phyloP scores from a whole-genome alignment of 2,113 vertebrate genomes.

The Mola mola region DNA sequence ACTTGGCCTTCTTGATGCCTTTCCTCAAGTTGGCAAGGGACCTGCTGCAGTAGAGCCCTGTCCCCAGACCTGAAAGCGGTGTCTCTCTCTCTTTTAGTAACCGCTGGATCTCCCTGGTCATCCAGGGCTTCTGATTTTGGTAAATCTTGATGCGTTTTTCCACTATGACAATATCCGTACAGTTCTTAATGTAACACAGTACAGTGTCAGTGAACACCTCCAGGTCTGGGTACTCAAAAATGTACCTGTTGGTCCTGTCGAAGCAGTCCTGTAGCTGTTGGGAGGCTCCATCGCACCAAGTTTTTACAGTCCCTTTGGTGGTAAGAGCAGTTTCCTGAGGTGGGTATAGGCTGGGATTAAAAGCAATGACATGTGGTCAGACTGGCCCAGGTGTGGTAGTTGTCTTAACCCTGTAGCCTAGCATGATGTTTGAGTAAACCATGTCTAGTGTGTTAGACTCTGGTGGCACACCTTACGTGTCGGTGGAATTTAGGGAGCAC shows the following conservation, averaged over 20 bases:
- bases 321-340: neutral
- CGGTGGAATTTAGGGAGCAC: neutral
- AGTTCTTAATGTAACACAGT: no score
- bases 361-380: neutral
- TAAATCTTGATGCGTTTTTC: neutral
- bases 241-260: neutral
- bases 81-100: neutral
- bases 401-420: neutral
- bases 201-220: no score
- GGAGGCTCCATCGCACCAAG: neutral
- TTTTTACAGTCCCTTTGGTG: neutral
- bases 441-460: neutral
- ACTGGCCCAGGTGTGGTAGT: neutral
- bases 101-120: neutral
- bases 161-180: no score
- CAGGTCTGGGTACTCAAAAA: neutral
- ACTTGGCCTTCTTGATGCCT: neutral
- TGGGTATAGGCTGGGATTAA: neutral
- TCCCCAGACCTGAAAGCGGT: neutral
- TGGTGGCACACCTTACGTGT: neutral
- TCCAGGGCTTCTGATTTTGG: neutral
- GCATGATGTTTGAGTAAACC: neutral
- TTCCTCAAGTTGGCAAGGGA: neutral
- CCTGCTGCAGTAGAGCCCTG: neutral
- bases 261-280: neutral